These are phyloP conservation scores for Sarotherodon lohbergeri DNA, from an alignment of 2,113 vertebrate genomes.

Conservation along the genomic window DNA sequence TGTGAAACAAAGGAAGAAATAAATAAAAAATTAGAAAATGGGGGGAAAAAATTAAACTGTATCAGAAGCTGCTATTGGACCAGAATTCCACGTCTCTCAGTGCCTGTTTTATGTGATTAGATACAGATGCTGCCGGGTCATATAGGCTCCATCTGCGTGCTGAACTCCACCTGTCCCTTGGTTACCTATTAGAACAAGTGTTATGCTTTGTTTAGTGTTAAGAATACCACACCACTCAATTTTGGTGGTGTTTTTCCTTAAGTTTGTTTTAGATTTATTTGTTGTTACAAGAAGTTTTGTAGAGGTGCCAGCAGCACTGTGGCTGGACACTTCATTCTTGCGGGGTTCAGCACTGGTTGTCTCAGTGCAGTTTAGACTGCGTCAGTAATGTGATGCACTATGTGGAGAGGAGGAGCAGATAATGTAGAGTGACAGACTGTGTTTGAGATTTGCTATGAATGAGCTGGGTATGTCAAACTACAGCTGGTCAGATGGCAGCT, in stretches of 20 bases:
- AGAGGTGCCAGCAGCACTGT: not conserved
- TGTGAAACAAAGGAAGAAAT: not conserved
- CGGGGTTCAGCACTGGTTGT: not conserved
- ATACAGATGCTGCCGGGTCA: not conserved
- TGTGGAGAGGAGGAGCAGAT: not conserved
- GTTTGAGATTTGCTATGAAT: not conserved
- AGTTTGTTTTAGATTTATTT: not conserved
- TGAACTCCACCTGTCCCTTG: not conserved
- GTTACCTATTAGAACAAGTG: not conserved
- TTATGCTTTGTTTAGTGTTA: not conserved
- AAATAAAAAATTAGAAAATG: not conserved
- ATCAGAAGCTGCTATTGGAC: not conserved
- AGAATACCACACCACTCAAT: not conserved
- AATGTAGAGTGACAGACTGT: not conserved
- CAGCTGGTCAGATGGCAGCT: slow-evolving; percentile 15
- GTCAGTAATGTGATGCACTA: not conserved
- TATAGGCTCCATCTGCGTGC: not conserved
- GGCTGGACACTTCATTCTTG: not conserved
- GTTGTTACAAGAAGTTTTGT: not conserved
- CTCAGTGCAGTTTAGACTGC: not conserved
- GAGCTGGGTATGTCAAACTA: not conserved
- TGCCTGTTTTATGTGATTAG: not conserved
- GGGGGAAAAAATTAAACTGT: not conserved
- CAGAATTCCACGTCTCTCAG: not conserved
- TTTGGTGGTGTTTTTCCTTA: not conserved